Base-by-base conservation (phyloP, 2,797 vertebrate species). In the Anomalospiza imberbis region DNA sequence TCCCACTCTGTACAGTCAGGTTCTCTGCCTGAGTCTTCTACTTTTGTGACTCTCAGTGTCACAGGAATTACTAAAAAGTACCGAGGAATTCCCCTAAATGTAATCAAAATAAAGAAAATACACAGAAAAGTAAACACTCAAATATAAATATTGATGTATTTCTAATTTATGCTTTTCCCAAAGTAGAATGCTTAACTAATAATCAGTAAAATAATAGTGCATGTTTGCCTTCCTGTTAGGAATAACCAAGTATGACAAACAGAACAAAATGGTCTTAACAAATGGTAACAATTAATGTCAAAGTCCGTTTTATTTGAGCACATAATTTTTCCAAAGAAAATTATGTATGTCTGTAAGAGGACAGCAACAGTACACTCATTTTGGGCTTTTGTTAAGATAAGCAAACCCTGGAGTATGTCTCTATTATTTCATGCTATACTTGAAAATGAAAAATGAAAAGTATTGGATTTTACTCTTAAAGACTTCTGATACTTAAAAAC, bases 1-100 rank as follows among this genome's bases (percentile, higher is more conserved):
- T 97, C 96, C 97, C 97, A 97, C 97, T 98, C 97, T 96, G 96
- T 97, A 97, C 97, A 96, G 95, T 93, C 62, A 16, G 83, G 95
- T 96, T 97, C 97, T 97, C 89, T 97, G 93, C 95, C 96, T 63
- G 81, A 86, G 90, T 94, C 95, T 96, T 96, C 95, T 94, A 98
- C 97, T 98, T 97, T 57, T 85, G 91, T 94, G 96, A 97, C 97
- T 98, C 96, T 95, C 96, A 96, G 28, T 97, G 97, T 92, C 95
- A 98, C 31, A 93, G 79, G 93, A 96, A 97, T 93, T 90, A 91
- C 65, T 94, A 60, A 85, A 83, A 94, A 93, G 60, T 70, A 90
- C 51, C 87, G 77, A 93, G 80, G 96, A 96, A 97, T 95, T 91
- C 92, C 90, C 82, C 60, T 65, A 91, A 92, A 18, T 36, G 31